A percentile compares a stretch with the other conserved stretches of the same genome.
Conservation (phyloP, 2,113 vertebrate species). For the Aptenodytes forsteri region DNA sequence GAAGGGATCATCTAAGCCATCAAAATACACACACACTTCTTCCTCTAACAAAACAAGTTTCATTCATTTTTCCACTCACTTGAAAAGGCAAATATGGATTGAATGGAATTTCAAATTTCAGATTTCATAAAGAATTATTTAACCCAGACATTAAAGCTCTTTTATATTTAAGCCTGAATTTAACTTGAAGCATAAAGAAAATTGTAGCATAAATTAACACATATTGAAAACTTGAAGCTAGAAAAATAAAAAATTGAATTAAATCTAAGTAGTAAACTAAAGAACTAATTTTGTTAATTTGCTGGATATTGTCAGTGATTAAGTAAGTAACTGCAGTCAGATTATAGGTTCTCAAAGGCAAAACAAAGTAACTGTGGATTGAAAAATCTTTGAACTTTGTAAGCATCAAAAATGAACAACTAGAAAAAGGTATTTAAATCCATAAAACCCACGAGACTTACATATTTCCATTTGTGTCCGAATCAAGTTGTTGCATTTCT, state of each 20-base stretch:
- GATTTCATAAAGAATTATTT: not conserved
- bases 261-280: not conserved
- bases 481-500: not conserved
- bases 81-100: not conserved
- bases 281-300: not conserved
- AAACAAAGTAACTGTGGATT: not conserved
- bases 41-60: not conserved
- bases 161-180: not conserved
- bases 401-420: not conserved
- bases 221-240: not conserved
- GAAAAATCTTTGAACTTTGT: not conserved
- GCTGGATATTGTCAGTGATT: not conserved
- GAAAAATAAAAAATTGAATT: constrained; percentile 13
- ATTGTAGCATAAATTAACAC: not conserved
- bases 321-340: not conserved
- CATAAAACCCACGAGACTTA: not conserved
- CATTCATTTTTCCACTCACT: not conserved
- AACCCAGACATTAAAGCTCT: not conserved
- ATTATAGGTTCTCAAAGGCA: not conserved
- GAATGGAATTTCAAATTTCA: not conserved
- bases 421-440: not conserved
- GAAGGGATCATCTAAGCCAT: not conserved
- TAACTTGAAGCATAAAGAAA: constrained; percentile 22
- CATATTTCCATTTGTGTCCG: not conserved
- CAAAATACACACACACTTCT: not conserved